Percentiles rank a stretch among this genome's conserved stretches.
Evolutionary conservation across 2,113 vertebrate species (phyloP).

Genomic region (Semicossyphus pulcher): DNA sequence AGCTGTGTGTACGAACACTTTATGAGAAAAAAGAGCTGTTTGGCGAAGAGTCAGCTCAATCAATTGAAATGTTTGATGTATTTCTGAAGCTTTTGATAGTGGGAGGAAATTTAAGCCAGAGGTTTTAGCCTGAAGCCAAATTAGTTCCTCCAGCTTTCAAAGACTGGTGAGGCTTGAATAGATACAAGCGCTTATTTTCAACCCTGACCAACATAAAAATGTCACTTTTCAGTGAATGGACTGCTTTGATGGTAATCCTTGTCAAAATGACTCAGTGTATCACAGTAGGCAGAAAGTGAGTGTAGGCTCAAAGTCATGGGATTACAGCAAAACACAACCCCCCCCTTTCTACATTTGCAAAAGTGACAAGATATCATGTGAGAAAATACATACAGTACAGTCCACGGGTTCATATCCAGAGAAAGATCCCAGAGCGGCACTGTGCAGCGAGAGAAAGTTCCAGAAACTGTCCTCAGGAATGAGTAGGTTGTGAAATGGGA

Average conservation of each 20-base stretch:
- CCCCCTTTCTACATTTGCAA: slow-evolving; percentile 35
- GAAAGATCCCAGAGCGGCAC: slow-evolving; percentile 51
- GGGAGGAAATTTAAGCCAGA: background rate
- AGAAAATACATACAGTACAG: slow-evolving; percentile 65
- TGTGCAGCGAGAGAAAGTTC: slow-evolving; percentile 56
- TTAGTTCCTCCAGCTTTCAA: slow-evolving; percentile 7
- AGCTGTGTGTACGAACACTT: slow-evolving; percentile 4
- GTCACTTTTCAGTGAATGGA: slow-evolving; percentile 33
- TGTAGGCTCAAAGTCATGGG: slow-evolving; percentile 10
- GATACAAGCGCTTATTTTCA: slow-evolving; percentile 42
- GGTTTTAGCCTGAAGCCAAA: background rate
- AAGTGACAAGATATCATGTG: slow-evolving; percentile 41
- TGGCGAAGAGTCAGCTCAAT: slow-evolving; percentile 6
- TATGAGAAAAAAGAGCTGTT: slow-evolving; percentile 7
- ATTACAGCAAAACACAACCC: slow-evolving; percentile 25
- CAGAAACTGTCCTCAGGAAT: slow-evolving; percentile 42
- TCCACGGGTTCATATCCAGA: slow-evolving; percentile 48
- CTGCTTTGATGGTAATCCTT: background rate
- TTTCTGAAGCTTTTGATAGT: slow-evolving; percentile 17
- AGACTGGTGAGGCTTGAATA: slow-evolving; percentile 24
- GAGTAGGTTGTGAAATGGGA: slow-evolving; percentile 50
- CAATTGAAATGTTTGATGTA: slow-evolving; percentile 28
- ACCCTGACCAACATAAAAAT: slow-evolving; percentile 40
- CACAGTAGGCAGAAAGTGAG: slow-evolving; percentile 34
- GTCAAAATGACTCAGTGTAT: slow-evolving; percentile 31